phyloP scores from a whole-genome alignment of 2,113 vertebrate genomes.

The Apodemus speciosus region DNA sequence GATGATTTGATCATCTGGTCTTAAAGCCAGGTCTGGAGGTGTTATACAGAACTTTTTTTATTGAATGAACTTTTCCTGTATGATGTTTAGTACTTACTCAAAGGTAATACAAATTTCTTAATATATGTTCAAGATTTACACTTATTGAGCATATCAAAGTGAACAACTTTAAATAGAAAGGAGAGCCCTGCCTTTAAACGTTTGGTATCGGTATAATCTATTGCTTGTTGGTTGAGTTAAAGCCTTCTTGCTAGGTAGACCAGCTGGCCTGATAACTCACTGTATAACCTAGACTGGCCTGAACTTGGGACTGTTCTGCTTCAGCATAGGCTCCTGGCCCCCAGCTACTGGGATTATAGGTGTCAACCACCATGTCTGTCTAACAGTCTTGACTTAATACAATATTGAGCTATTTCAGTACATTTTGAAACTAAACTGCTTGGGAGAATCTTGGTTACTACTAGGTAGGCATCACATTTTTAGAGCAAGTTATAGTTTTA shows the following conservation, averaged over 20 bases:
- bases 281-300: not conserved
- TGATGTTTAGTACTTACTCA: slow-evolving; percentile 16
- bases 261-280: not conserved
- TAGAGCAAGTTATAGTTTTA: not conserved
- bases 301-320: not conserved
- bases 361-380: not conserved
- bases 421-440: slow-evolving; percentile 46
- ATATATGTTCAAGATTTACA: not conserved
- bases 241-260: not conserved
- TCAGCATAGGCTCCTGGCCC: not conserved
- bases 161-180: slow-evolving; percentile 19
- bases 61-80: not conserved
- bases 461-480: slow-evolving; percentile 17
- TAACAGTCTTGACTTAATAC: slow-evolving; percentile 38
- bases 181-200: not conserved
- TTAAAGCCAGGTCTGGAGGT: slow-evolving; percentile 31
- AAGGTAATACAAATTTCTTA: slow-evolving; percentile 48
- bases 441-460: slow-evolving; percentile 14
- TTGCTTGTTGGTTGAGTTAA: not conserved
- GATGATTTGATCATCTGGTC: slow-evolving; percentile 24
- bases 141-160: slow-evolving; percentile 44
- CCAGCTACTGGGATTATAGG: not conserved
- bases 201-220: not conserved
- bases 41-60: slow-evolving; percentile 14
- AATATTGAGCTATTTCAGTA: slow-evolving; percentile 12